These are phyloP conservation scores for Scolopax bukidnonensis DNA, from an alignment of 2,797 vertebrate species.

Conservation along the genomic window DNA sequence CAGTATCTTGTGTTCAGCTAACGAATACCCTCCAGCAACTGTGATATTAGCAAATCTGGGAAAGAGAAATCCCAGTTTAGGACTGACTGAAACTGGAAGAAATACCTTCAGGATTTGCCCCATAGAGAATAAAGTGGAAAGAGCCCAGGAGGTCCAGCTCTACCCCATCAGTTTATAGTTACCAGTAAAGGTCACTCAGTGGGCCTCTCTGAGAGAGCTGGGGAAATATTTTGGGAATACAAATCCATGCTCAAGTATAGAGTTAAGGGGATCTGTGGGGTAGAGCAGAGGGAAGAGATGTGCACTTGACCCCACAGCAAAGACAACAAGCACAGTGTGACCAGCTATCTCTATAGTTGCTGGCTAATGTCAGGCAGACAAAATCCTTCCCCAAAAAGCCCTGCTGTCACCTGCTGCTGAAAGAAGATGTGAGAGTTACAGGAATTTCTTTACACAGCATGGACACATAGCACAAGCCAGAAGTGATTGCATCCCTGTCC, in stretches of 20 bases:
- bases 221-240: neutral
- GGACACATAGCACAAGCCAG: neutral
- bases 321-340: rapidly evolving
- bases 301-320: rapidly evolving
- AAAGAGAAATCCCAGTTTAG: neutral
- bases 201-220: neutral
- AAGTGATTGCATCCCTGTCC: neutral
- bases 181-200: neutral
- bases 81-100: neutral
- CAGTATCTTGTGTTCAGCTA: neutral
- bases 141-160: neutral
- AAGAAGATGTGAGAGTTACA: neutral
- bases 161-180: neutral
- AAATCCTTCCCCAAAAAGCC: neutral
- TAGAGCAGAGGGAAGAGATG: neutral
- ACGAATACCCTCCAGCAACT: neutral
- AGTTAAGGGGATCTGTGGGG: neutral
- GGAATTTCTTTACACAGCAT: rapidly evolving
- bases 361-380: neutral
- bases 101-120: neutral
- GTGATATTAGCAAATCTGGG: neutral
- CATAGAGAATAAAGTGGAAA: neutral
- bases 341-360: neutral
- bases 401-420: neutral
- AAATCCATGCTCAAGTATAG: neutral